phyloP scores from a whole-genome alignment of 2,797 vertebrate genomes.

The Melanitta fusca region DNA sequence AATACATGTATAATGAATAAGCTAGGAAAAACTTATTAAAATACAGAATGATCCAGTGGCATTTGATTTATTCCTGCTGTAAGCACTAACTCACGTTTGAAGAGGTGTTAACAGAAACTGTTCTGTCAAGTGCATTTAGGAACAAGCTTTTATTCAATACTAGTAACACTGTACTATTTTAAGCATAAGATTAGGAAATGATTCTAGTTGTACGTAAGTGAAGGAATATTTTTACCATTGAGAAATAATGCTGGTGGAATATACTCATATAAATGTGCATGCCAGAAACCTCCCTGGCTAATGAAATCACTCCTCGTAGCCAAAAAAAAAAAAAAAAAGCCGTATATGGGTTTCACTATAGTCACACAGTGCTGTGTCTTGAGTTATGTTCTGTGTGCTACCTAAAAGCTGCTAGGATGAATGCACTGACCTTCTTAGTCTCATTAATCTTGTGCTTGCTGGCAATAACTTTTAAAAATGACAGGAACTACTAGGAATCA shows the following conservation, averaged over 20 bases:
- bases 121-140: background rate
- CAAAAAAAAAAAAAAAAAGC: background rate
- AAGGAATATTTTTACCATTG: background rate
- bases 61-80: background rate
- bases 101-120: background rate
- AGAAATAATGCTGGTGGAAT: background rate
- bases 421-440: background rate
- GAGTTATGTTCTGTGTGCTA: background rate
- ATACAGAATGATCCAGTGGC: background rate
- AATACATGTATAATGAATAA: background rate
- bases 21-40: background rate
- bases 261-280: background rate
- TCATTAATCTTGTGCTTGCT: background rate
- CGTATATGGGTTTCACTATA: background rate
- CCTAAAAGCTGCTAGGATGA: background rate
- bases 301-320: background rate
- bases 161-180: background rate
- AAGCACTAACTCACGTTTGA: background rate
- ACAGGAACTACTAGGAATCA: background rate
- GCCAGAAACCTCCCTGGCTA: background rate
- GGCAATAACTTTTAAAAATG: background rate
- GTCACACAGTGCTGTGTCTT: background rate
- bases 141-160: background rate
- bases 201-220: background rate
- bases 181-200: background rate